Evolutionary conservation across 2,113 vertebrate species (phyloP), one percentile per base, ranked within the genome.

Genomic region (Prietella phreatophila): DNA sequence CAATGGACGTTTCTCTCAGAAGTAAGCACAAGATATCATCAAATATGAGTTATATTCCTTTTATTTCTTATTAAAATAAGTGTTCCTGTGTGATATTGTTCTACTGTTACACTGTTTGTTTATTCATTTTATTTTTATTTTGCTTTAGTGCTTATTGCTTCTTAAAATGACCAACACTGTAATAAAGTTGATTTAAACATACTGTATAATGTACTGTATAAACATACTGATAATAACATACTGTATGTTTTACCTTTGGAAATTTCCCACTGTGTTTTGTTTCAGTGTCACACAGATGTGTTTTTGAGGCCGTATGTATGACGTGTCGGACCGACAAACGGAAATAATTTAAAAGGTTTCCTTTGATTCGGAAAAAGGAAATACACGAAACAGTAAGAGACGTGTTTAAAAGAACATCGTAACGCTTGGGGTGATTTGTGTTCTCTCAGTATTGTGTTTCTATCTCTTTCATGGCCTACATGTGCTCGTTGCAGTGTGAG

Each of bases 401-500:
- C n/a, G 42, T 78, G 47, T 75, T 56, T 81, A 86, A 47, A 63
- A 71, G n/a, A 78, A 20, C 39, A 60, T 84, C 76, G 88, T 87
- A 83, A 88, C 82, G 82, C 91, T 47, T 89, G 69, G 92, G 87
- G 84, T 84, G 87, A 90, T 89, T 50, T 87, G 88, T 90, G 56
- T 88, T 91, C 85, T 93, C 71, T 92, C 86, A 86, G 89, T 93
- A 90, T 93, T 87, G 69, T 93, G 91, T 87, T 91, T 91, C 82
- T 6, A 60, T 91, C 85, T 83, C 58, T 82, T 88, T 90, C 85
- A 87, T 89, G 87, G 88, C 90, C 87, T 39, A 36, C 83, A 85
- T 88, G 87, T 87, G 89, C 88, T 89, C 81, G 89, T 87, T 85
- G 89, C 89, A 60, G 88, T 89, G 90, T 94, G 92, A 93, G 87